Percentiles rank a stretch among this genome's conserved stretches.
phyloP scores from a whole-genome alignment of 2,888 invertebrate genomes.

The Furcula furcula region DNA sequence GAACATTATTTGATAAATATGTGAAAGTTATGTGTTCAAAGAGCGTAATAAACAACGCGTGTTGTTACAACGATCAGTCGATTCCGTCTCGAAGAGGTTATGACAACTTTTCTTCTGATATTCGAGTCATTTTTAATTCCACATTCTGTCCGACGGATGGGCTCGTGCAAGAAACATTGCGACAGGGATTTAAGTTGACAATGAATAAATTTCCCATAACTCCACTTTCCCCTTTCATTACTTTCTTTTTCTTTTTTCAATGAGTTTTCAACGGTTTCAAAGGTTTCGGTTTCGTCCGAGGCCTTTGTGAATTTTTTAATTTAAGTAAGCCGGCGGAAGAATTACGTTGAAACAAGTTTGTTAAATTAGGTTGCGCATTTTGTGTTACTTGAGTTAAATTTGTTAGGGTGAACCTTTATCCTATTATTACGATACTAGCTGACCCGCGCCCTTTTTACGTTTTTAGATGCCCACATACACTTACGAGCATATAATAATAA shows the following conservation, averaged over 20 bases:
- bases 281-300: slow-evolving; percentile 26
- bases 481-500: too few relatives aligned
- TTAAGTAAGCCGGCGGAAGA: background rate
- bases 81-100: slow-evolving; percentile 13
- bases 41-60: too few relatives aligned
- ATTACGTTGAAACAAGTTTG: slow-evolving; percentile 23
- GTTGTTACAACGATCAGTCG: too few relatives aligned
- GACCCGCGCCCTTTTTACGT: too few relatives aligned
- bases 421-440: too few relatives aligned
- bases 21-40: too few relatives aligned
- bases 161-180: slow-evolving; percentile 30
- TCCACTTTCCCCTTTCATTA: slow-evolving; percentile 31
- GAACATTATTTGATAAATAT: too few relatives aligned
- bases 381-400: too few relatives aligned
- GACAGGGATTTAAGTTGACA: slow-evolving; percentile 40
- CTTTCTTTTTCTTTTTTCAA: slow-evolving; percentile 32
- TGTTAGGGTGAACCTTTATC: too few relatives aligned
- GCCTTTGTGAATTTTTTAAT: slow-evolving; percentile 28
- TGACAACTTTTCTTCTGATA: slow-evolving; percentile 10
- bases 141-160: slow-evolving; percentile 38
- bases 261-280: slow-evolving; percentile 31
- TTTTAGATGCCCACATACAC: too few relatives aligned
- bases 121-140: slow-evolving; percentile 45
- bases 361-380: slow-evolving; percentile 3
- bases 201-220: slow-evolving; percentile 58